A percentile compares a stretch with the other conserved stretches of the same genome.
Evolutionary conservation across 2,113 vertebrate species (phyloP).

Genomic region (Chlamydotis undulata): DNA sequence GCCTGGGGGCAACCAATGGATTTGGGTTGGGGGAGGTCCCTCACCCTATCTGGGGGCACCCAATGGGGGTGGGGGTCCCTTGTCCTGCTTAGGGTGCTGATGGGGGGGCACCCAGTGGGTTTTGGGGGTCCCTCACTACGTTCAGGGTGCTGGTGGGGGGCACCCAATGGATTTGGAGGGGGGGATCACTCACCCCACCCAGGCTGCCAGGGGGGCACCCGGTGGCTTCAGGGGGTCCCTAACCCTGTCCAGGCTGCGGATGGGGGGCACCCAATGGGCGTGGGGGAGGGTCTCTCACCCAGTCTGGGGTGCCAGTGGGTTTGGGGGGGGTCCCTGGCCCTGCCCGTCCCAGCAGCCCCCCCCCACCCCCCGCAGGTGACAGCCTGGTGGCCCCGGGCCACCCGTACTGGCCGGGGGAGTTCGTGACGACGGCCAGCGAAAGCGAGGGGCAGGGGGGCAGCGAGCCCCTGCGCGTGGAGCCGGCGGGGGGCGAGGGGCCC

Average conservation of each 20-base stretch:
- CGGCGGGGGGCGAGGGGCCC: not conserved
- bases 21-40: too few relatives aligned
- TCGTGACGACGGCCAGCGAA: slow-evolving; percentile 68
- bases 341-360: not conserved
- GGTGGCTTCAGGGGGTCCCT: too few relatives aligned
- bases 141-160: not conserved
- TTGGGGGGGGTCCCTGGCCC: not conserved
- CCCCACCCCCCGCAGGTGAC: slow-evolving; percentile 58
- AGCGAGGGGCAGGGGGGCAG: slow-evolving; percentile 43
- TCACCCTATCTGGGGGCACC: not conserved
- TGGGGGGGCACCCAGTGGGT: not conserved
- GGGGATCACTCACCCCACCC: too few relatives aligned
- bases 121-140: not conserved
- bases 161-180: not conserved
- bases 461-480: slow-evolving; percentile 64
- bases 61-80: not conserved
- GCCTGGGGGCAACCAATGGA: not conserved
- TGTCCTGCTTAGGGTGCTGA: not conserved
- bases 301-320: not conserved
- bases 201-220: not conserved
- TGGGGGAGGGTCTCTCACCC: too few relatives aligned
- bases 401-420: slow-evolving; percentile 82
- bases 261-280: not conserved
- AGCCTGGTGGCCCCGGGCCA: slow-evolving; percentile 46
- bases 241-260: not conserved